These are phyloP conservation scores for Apostichopus japonicus DNA, from an alignment of 35 echinoderm and acorn worm species.

Conservation along the genomic window DNA sequence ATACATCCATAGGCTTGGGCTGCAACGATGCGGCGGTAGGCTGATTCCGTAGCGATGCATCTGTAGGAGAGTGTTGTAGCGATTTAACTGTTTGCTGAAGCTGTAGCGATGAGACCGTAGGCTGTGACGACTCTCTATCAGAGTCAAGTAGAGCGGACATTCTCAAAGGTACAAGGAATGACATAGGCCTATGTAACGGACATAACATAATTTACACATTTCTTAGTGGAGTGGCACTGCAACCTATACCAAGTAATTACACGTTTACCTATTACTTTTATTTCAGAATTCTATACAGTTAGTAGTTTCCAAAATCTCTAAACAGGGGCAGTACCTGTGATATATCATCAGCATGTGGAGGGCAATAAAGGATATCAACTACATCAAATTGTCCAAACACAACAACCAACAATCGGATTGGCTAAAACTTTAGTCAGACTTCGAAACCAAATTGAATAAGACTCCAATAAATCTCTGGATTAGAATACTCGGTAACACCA, in stretches of 20 bases:
- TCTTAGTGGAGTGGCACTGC: neutral
- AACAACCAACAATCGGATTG: too few relatives aligned
- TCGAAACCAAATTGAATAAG: too few relatives aligned
- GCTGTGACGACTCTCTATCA: slow-evolving; percentile 14
- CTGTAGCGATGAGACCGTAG: neutral
- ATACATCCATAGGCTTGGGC: neutral
- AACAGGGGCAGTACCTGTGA: neutral
- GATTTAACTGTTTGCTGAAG: neutral
- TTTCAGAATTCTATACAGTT: neutral
- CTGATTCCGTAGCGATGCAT: neutral
- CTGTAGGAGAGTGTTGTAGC: slow-evolving; percentile 6
- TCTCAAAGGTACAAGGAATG: neutral
- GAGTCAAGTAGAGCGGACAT: neutral
- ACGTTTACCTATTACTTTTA: neutral
- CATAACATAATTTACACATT: slow-evolving; percentile 6
- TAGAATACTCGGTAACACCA: neutral
- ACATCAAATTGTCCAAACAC: neutral
- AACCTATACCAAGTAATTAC: neutral
- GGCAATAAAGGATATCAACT: neutral
- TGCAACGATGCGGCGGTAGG: neutral
- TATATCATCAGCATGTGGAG: too few relatives aligned
- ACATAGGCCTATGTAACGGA: neutral
- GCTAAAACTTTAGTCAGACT: too few relatives aligned
- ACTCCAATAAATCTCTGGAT: neutral
- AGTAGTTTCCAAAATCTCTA: neutral